Percentiles rank a stretch among this genome's conserved stretches.
phyloP scores from a whole-genome alignment of 2,797 vertebrate species.

The Benthosema pterotum region DNA sequence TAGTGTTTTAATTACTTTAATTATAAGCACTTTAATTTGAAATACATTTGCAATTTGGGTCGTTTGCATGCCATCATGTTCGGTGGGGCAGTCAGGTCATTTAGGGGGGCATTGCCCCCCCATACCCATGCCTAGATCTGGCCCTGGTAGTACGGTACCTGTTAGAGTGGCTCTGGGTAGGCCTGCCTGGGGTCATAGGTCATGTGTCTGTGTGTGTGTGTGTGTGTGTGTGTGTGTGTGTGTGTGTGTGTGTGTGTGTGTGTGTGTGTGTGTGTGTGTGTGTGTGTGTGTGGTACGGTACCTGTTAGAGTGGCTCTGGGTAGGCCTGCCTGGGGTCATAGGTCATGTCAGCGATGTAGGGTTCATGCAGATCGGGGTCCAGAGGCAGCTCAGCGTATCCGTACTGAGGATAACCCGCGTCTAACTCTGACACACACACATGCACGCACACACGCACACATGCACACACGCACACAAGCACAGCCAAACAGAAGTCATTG shows the following conservation, averaged over 20 bases:
- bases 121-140: no score
- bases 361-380: conserved; percentile 73
- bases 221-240: background rate
- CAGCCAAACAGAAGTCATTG: no score
- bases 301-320: conserved; percentile 78
- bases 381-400: conserved; percentile 73
- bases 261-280: background rate
- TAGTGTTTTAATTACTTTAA: no score
- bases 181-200: conserved; percentile 73
- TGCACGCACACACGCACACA: no score
- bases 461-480: no score
- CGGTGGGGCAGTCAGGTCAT: no score
- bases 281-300: conserved; percentile 4
- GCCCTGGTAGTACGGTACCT: no score
- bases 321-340: conserved; percentile 76
- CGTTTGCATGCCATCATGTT: no score
- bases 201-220: conserved; percentile 50
- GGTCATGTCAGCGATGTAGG: conserved; percentile 73
- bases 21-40: no score
- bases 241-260: background rate
- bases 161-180: conserved; percentile 79
- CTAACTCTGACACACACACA: conserved; percentile 62
- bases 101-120: no score
- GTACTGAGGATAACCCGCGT: conserved; percentile 68
- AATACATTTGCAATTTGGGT: no score